Evolutionary conservation across 2,888 invertebrate genomes (phyloP).

Genomic region (Drosophila peninsularis): DNA sequence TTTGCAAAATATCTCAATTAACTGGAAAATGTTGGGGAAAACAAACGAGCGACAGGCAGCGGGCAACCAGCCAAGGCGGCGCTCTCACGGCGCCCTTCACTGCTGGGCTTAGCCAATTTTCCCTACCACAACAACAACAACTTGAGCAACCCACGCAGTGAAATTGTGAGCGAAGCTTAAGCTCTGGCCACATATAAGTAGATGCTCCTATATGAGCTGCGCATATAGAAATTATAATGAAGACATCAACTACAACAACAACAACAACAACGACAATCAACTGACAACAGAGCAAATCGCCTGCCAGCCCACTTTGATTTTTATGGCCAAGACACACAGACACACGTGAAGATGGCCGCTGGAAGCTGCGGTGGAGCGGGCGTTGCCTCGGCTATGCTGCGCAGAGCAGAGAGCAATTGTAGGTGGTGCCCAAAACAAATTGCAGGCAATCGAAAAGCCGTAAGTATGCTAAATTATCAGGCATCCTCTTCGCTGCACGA

Average conservation of each 20-base stretch:
- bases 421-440: constrained; percentile 77
- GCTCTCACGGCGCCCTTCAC: constrained; percentile 47
- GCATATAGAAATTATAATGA: constrained; percentile 77
- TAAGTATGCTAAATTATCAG: constrained; percentile 77
- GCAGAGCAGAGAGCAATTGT: constrained; percentile 57
- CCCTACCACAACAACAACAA: constrained; percentile 21
- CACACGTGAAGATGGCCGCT: constrained; percentile 49
- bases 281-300: constrained; percentile 72
- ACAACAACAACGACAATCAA: constrained; percentile 38
- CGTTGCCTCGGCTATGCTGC: constrained; percentile 41
- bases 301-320: constrained; percentile 80
- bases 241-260: constrained; percentile 70
- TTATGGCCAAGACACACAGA: constrained; percentile 56
- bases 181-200: constrained; percentile 29
- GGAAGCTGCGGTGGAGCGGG: constrained; percentile 16
- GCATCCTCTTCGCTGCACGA: constrained; percentile 59
- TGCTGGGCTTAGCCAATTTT: constrained; percentile 72
- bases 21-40: constrained; percentile 51
- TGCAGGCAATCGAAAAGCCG: constrained; percentile 73
- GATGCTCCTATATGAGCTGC: constrained; percentile 40
- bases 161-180: constrained; percentile 75
- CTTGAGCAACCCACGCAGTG: constrained; percentile 58
- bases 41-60: constrained; percentile 58
- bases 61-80: constrained; percentile 38
- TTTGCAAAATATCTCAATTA: constrained; percentile 71